Percentiles rank a stretch among this genome's conserved stretches.
phyloP scores from a whole-genome alignment of 1,140 invertebrate species.

The Anoplolepis gracilipes region DNA sequence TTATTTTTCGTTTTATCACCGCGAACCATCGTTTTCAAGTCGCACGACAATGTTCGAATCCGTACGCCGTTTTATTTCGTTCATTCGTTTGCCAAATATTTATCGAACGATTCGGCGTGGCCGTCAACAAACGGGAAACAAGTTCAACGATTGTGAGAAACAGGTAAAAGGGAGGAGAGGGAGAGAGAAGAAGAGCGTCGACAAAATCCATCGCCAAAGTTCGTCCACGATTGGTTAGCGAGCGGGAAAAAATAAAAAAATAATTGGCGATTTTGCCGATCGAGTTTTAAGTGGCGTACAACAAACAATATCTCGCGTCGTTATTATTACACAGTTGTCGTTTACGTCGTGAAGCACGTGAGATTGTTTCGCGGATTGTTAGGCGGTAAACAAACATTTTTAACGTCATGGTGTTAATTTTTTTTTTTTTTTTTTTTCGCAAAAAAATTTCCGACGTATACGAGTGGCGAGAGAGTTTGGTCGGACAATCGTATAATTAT shows the following conservation, averaged over 20 bases:
- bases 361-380: constrained; percentile 33
- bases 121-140: constrained; percentile 15
- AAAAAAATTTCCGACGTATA: constrained; percentile 11
- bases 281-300: constrained; percentile 64
- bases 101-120: constrained; percentile 54
- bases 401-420: constrained; percentile 6
- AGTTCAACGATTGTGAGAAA: constrained; percentile 31
- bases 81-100: constrained; percentile 59
- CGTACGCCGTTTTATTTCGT: constrained; percentile 48
- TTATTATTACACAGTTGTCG: constrained; percentile 24
- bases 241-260: constrained; percentile 56
- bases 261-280: constrained; percentile 40
- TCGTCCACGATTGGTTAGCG: constrained; percentile 65
- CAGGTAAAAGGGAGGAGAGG: constrained; percentile 39
- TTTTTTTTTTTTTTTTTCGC: constrained; percentile 9
- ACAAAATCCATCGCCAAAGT: constrained; percentile 76
- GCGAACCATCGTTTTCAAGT: constrained; percentile 19
- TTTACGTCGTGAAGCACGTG: constrained; percentile 7
- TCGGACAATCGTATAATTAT: constrained; percentile 76
- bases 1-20: constrained; percentile 47
- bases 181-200: constrained; percentile 24
- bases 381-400: not conserved
- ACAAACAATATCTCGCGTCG: constrained; percentile 34
- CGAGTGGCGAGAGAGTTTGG: constrained; percentile 18
- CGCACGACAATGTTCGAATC: constrained; percentile 17